Evolutionary conservation across 2,797 vertebrate genomes (phyloP).

Genomic region (Cichlasoma orientale): DNA sequence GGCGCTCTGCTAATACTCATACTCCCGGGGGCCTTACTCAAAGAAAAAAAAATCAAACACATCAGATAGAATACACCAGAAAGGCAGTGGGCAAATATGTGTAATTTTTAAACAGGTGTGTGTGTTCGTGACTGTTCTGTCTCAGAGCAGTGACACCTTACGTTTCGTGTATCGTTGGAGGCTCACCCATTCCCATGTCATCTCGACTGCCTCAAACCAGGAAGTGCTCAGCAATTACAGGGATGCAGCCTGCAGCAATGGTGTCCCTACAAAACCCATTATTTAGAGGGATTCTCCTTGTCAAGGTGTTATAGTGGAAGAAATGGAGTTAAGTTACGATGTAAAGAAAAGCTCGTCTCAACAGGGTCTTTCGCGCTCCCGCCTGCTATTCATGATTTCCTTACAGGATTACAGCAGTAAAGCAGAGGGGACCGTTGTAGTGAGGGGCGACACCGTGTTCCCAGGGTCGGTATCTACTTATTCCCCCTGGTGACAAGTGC

Average conservation of each 20-base stretch:
- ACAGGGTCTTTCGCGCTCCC: slow-evolving; percentile 51
- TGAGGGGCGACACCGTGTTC: slow-evolving; percentile 36
- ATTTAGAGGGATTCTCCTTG: slow-evolving; percentile 73
- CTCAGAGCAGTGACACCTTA: slow-evolving; percentile 29
- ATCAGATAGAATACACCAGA: background rate
- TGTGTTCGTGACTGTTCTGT: background rate
- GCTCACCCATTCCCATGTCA: slow-evolving; percentile 71
- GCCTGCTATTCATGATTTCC: slow-evolving; percentile 68
- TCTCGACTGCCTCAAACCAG: slow-evolving; percentile 69
- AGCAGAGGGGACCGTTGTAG: slow-evolving; percentile 28
- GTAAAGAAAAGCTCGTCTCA: slow-evolving; percentile 66
- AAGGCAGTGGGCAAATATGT: background rate
- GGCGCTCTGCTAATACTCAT: background rate
- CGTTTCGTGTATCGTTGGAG: slow-evolving; percentile 57
- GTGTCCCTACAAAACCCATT: slow-evolving; percentile 75
- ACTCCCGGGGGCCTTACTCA: background rate
- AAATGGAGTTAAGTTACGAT: slow-evolving; percentile 74
- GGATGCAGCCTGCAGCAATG: slow-evolving; percentile 73
- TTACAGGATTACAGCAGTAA: slow-evolving; percentile 69
- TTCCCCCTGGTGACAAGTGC: slow-evolving; percentile 34
- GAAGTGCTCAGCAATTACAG: slow-evolving; percentile 71
- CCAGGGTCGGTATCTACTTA: slow-evolving; percentile 45
- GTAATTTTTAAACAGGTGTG: slow-evolving; percentile 1
- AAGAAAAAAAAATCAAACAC: background rate
- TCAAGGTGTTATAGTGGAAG: slow-evolving; percentile 68